These are phyloP conservation scores for Eospalax fontanierii DNA, from an alignment of 2,797 vertebrate genomes.

Conservation along the genomic window DNA sequence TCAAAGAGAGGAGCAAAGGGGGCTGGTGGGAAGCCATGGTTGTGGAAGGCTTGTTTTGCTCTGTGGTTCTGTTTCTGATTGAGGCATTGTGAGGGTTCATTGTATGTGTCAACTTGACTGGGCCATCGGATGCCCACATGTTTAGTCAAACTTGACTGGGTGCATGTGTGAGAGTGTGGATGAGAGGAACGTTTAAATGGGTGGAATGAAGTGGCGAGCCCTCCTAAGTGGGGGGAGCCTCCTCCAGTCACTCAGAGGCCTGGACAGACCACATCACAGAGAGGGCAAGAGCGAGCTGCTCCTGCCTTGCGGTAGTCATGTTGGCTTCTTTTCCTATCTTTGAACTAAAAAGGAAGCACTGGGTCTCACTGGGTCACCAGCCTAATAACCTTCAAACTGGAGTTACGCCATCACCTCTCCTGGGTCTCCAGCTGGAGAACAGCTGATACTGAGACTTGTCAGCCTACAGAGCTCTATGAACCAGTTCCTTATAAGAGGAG, in stretches of 20 bases:
- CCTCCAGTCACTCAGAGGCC: not conserved
- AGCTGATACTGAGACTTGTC: too few species aligned
- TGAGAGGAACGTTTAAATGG: not conserved
- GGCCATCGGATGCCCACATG: not conserved
- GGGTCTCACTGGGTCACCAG: not conserved
- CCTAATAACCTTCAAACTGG: not conserved
- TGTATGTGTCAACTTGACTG: not conserved
- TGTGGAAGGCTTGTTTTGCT: not conserved
- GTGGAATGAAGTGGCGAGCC: not conserved
- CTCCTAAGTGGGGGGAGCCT: not conserved
- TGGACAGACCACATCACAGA: too few species aligned
- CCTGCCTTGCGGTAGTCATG: not conserved
- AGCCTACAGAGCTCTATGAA: not conserved
- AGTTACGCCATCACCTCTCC: not conserved
- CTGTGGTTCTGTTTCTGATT: not conserved
- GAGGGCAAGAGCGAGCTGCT: not conserved
- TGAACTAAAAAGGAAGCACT: not conserved
- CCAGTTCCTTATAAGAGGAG: not conserved
- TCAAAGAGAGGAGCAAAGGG: too few species aligned
- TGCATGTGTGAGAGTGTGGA: too few species aligned
- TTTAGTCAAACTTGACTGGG: not conserved
- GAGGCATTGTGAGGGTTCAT: too few species aligned
- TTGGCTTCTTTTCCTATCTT: not conserved
- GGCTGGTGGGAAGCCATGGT: not conserved
- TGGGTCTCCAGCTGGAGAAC: not conserved